phyloP scores from a whole-genome alignment of 92 coral and sea anemone species.

The Galaxea fascicularis region DNA sequence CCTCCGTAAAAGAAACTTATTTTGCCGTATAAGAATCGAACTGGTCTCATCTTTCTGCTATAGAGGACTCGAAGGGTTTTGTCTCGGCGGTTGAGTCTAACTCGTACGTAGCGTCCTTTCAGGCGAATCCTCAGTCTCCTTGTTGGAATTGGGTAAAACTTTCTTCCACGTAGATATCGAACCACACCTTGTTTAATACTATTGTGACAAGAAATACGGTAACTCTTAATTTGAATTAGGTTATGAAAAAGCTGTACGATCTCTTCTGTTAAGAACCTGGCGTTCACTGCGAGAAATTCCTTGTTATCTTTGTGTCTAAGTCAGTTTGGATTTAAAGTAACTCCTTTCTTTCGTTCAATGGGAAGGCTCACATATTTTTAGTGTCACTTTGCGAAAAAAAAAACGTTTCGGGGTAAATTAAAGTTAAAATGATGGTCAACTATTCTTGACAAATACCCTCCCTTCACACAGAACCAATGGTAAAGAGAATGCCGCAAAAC shows the following conservation, averaged over 20 bases:
- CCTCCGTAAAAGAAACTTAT: neutral
- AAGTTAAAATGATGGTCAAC: no score
- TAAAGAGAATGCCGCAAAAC: no score
- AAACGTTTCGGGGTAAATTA: no score
- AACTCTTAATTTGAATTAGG: neutral
- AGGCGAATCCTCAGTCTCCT: neutral
- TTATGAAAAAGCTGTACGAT: neutral
- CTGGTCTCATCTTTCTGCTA: neutral
- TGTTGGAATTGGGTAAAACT: constrained; percentile 6
- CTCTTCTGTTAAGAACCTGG: no score
- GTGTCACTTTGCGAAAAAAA: no score
- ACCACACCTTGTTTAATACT: constrained; percentile 22
- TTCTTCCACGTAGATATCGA: constrained; percentile 14
- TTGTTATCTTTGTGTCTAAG: no score
- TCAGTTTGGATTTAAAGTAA: no score
- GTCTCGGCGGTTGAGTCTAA: constrained; percentile 9
- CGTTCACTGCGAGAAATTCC: no score
- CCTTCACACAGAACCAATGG: no score
- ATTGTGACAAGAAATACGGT: neutral
- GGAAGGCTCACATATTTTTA: no score
- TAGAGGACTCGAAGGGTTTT: constrained; percentile 6
- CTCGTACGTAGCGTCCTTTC: constrained; percentile 10
- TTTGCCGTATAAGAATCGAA: constrained; percentile 38
- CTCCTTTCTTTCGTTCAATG: no score
- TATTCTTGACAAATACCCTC: no score